Evolutionary conservation across 2,113 vertebrate species (phyloP).

Genomic region (Potamarius usumacintae): DNA sequence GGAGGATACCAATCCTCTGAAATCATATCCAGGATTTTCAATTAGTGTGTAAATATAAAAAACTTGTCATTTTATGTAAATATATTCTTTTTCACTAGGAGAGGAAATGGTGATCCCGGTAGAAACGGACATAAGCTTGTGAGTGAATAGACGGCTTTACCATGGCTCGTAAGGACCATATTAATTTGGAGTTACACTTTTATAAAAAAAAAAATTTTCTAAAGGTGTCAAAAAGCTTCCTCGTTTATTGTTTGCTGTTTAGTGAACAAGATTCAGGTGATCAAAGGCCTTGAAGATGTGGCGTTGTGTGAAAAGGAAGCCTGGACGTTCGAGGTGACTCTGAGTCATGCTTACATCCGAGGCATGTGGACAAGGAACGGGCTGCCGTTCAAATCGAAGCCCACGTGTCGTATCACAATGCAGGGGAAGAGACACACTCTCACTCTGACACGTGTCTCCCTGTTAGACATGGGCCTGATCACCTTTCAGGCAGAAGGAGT

Average conservation of each 20-base stretch:
- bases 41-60: background rate
- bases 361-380: constrained; percentile 84
- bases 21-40: background rate
- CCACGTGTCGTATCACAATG: constrained; percentile 70
- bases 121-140: background rate
- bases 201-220: too few species aligned
- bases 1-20: background rate
- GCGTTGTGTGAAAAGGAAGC: constrained; percentile 78
- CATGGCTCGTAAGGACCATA: constrained; percentile 50
- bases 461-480: constrained; percentile 81
- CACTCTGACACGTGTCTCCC: constrained; percentile 71
- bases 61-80: background rate
- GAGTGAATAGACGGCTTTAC: background rate
- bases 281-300: constrained; percentile 78
- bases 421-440: constrained; percentile 82
- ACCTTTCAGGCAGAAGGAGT: constrained; percentile 82
- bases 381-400: constrained; percentile 75
- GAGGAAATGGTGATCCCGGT: background rate
- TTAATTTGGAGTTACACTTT: background rate
- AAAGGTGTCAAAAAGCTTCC: background rate
- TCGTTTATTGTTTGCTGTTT: background rate
- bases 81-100: background rate
- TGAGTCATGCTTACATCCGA: constrained; percentile 83
- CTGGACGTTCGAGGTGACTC: constrained; percentile 80
- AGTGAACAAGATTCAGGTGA: constrained; percentile 86